A percentile compares a stretch with the other conserved stretches of the same genome.
These are phyloP conservation scores for Corythornis vintsioides DNA, from an alignment of 2,113 vertebrate genomes.

Conservation along the genomic window DNA sequence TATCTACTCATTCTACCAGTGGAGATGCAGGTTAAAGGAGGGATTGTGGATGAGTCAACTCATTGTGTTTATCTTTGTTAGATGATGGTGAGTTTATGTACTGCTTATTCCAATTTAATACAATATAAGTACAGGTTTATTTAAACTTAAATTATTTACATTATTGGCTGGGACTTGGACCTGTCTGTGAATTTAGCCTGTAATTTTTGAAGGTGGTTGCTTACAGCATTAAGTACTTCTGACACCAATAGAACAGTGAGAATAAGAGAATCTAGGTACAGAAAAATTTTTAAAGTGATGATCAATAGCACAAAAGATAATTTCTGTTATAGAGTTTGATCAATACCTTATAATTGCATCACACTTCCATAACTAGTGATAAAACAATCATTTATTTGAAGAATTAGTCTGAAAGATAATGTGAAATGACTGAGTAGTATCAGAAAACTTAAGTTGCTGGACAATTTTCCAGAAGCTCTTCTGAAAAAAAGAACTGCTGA, in stretches of 20 bases:
- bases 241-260: not conserved
- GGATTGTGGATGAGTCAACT: not conserved
- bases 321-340: not conserved
- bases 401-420: not conserved
- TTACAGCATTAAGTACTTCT: not conserved
- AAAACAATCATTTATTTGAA: not conserved
- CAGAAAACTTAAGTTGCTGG: not conserved
- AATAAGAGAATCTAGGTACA: not conserved
- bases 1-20: too few species aligned
- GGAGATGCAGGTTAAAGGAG: not conserved
- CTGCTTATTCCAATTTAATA: not conserved
- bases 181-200: not conserved
- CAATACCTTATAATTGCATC: too few species aligned
- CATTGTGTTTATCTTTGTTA: not conserved
- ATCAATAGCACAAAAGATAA: not conserved
- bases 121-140: not conserved
- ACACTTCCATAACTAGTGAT: not conserved
- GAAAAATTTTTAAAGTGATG: not conserved
- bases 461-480: slow-evolving; percentile 6
- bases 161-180: not conserved
- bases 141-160: not conserved
- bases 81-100: not conserved
- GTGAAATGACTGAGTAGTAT: not conserved
- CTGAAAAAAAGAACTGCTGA: slow-evolving; percentile 16
- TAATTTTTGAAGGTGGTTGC: not conserved